phyloP scores from a whole-genome alignment of 2,888 invertebrate species.

The Philereme transversata region DNA sequence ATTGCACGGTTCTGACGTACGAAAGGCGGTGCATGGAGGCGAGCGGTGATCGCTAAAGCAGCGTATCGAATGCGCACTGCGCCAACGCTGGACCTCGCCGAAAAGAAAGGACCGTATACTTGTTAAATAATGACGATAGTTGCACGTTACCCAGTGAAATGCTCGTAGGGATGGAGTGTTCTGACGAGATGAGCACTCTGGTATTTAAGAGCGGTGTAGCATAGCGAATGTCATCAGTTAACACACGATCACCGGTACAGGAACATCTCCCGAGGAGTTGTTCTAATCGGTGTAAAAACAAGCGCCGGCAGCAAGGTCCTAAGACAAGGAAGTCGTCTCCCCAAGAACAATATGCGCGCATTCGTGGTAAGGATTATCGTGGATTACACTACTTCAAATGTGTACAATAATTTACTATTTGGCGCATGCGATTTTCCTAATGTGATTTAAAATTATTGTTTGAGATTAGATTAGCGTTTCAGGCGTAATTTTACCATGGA shows the following conservation, averaged over 20 bases:
- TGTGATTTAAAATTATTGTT: slow-evolving; percentile 38
- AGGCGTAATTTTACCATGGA: slow-evolving; percentile 42
- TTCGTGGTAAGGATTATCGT: slow-evolving; percentile 77
- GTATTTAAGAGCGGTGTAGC: slow-evolving; percentile 81
- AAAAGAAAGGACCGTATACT: slow-evolving; percentile 81
- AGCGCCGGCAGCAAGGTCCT: slow-evolving; percentile 54
- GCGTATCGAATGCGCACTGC: slow-evolving; percentile 68
- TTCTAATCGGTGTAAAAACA: slow-evolving; percentile 50
- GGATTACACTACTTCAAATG: slow-evolving; percentile 31
- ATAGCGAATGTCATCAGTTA: slow-evolving; percentile 82
- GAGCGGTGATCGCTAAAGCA: slow-evolving; percentile 67
- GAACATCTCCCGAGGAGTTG: slow-evolving; percentile 74
- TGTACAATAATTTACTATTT: slow-evolving; percentile 50
- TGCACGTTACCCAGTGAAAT: slow-evolving; percentile 79
- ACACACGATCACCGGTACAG: slow-evolving; percentile 70
- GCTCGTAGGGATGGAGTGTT: slow-evolving; percentile 81
- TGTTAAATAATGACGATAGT: slow-evolving; percentile 81
- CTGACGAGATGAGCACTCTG: slow-evolving; percentile 80
- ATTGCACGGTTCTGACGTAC: slow-evolving; percentile 45
- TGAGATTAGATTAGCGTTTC: slow-evolving; percentile 41
- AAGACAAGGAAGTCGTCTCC: slow-evolving; percentile 45
- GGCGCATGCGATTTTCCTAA: slow-evolving; percentile 59
- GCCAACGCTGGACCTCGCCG: slow-evolving; percentile 62
- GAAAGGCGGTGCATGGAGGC: slow-evolving; percentile 47
- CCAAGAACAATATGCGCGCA: slow-evolving; percentile 76